Evolutionary conservation across 2,797 vertebrate genomes (phyloP).

Genomic region (Cynodonichthys magdalenae): DNA sequence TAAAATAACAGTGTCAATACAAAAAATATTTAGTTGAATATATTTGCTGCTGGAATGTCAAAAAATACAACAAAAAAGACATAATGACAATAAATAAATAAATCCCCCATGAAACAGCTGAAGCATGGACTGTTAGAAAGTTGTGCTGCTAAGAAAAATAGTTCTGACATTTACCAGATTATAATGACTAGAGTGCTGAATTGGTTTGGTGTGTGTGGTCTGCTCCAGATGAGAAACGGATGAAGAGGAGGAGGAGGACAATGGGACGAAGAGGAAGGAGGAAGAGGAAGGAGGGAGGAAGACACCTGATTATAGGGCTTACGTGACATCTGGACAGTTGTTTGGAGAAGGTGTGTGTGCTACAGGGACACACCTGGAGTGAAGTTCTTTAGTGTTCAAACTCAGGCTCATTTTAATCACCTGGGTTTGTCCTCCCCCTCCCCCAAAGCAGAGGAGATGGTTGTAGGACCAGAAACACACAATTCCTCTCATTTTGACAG

Average conservation of each 20-base stretch:
- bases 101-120: background rate
- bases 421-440: slow-evolving; percentile 35
- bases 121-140: background rate
- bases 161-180: background rate
- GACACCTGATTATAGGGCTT: slow-evolving; percentile 68
- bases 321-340: slow-evolving; percentile 65
- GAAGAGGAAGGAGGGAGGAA: slow-evolving; percentile 19
- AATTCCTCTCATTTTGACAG: slow-evolving; percentile 12
- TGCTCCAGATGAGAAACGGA: slow-evolving; percentile 37
- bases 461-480: slow-evolving; percentile 47
- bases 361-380: slow-evolving; percentile 73
- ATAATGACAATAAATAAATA: background rate
- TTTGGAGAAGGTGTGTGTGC: slow-evolving; percentile 49
- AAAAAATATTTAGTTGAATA: too few relatives aligned
- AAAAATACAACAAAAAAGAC: background rate
- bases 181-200: slow-evolving; percentile 10
- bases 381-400: slow-evolving; percentile 51
- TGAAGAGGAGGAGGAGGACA: slow-evolving; percentile 36
- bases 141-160: background rate
- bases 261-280: slow-evolving; percentile 32
- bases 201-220: slow-evolving; percentile 63
- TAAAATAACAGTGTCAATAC: too few relatives aligned
- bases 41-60: background rate
- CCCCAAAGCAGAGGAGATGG: slow-evolving; percentile 26
- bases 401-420: slow-evolving; percentile 60